Evolutionary conservation across 2,888 invertebrate genomes (phyloP).

Genomic region (Sinhomidia bicolor): DNA sequence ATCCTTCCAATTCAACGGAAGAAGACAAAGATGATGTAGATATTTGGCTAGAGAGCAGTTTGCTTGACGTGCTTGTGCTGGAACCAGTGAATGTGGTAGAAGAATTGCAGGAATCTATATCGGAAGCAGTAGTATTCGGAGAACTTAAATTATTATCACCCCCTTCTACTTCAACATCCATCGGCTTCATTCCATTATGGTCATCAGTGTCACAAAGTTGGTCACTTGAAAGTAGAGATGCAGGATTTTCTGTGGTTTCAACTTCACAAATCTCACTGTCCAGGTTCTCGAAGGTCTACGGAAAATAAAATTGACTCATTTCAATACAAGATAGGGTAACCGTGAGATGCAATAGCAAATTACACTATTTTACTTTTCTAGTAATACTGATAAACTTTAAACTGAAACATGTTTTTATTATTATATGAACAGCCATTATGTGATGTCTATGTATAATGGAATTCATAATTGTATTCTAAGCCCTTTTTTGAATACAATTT

Average conservation of each 20-base stretch:
- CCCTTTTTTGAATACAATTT: no score
- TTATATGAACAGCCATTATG: neutral
- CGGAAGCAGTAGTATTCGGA: slow-evolving; percentile 8
- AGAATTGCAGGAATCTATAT: slow-evolving; percentile 17
- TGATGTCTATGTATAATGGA: no score
- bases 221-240: neutral
- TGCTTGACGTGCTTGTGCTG: neutral
- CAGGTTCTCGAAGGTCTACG: slow-evolving; percentile 75
- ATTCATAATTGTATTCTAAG: neutral
- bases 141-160: slow-evolving; percentile 22
- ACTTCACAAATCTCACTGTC: slow-evolving; percentile 44
- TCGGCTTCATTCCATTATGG: slow-evolving; percentile 29
- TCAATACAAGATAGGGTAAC: no score
- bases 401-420: neutral
- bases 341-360: neutral
- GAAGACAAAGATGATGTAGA: slow-evolving; percentile 21
- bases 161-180: slow-evolving; percentile 53
- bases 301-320: neutral
- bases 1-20: slow-evolving; percentile 26
- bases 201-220: neutral
- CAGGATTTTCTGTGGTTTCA: neutral
- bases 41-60: slow-evolving; percentile 36
- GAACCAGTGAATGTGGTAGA: slow-evolving; percentile 17
- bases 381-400: neutral
- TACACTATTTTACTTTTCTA: neutral